Percentiles rank a stretch among this genome's conserved stretches.
phyloP scores from a whole-genome alignment of 2,888 invertebrate species.

The Operophtera brumata region DNA sequence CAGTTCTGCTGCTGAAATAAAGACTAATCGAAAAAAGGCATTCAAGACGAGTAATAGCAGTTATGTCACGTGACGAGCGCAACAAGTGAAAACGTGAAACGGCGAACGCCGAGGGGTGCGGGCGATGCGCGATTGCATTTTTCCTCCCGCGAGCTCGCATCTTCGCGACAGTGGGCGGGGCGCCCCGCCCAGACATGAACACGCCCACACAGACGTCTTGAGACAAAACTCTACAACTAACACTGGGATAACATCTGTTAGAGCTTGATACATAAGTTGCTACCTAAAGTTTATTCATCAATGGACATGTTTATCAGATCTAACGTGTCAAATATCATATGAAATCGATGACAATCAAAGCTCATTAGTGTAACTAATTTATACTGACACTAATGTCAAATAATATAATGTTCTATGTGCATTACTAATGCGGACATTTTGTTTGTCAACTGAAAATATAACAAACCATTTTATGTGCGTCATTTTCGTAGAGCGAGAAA shows the following conservation, averaged over 20 bases:
- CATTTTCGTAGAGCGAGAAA: slow-evolving; percentile 39
- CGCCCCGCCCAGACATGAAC: slow-evolving; percentile 62
- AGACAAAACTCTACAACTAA: slow-evolving; percentile 29
- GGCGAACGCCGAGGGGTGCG: slow-evolving; percentile 20
- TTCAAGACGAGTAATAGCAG: too few relatives aligned
- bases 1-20: too few relatives aligned
- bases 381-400: slow-evolving; percentile 38
- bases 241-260: background rate
- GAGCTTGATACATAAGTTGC: background rate
- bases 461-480: background rate
- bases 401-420: slow-evolving; percentile 28
- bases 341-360: slow-evolving; percentile 43
- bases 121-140: slow-evolving; percentile 45
- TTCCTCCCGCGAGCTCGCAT: slow-evolving; percentile 56
- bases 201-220: slow-evolving; percentile 64
- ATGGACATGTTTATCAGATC: slow-evolving; percentile 32
- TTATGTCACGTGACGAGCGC: slow-evolving; percentile 34
- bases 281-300: background rate
- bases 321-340: slow-evolving; percentile 41
- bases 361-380: slow-evolving; percentile 50
- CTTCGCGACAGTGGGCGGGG: slow-evolving; percentile 68
- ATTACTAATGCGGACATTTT: slow-evolving; percentile 23
- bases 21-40: too few relatives aligned
- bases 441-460: background rate
- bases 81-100: slow-evolving; percentile 55